Base-by-base conservation (phyloP, 1,140 invertebrate species). In the Coboldia fuscipes region DNA sequence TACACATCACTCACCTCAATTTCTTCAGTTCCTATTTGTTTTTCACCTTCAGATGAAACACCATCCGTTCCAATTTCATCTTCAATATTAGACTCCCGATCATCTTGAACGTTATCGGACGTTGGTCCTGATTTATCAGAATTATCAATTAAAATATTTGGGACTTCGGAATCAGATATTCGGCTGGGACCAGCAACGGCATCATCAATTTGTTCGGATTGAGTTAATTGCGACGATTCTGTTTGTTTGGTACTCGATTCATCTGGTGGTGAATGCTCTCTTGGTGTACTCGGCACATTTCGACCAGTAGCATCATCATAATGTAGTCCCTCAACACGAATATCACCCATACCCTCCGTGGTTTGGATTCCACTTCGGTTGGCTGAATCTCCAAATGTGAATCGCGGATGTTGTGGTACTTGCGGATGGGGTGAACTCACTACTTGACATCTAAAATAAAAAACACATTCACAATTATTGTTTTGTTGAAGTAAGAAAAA, bases 381-480 rank as follows among this genome's bases (percentile, higher is more conserved):
- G 0, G 51, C 52, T 37, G 65, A 57, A 44, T 72, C 70, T 29
- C 62, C 66, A 56, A 85, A 83, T 23, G 75, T 74, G 50, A 85
- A 85, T 35, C 73, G 62, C 20, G 67, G 65, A 29, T 57, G 57
- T 15, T 49, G 49, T 33, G 48, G 37, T 43, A 13, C 50, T 45
- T 63, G 64, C 26, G 75, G 71, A 48, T 75, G 76, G 32, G 85
- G 84, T 0, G 85, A 92, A 53, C 83, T 89, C 8, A 89, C 79
- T 35, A 84, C 82, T 54, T 93, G 86, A 16, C 84, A n/a, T n/a
- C n/a, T n/a, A n/a, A n/a, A n/a, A 81, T 55, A 89, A 90, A 22
- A 60, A 63, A 39, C 0, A 22, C 6, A 30, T 30, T 34, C 16
- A 30, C 19, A 23, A 28, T 20, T 34, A 14, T 21, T 20, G 19